Base-by-base conservation (phyloP, 2,888 invertebrate species). In the Callimorpha dominula region DNA sequence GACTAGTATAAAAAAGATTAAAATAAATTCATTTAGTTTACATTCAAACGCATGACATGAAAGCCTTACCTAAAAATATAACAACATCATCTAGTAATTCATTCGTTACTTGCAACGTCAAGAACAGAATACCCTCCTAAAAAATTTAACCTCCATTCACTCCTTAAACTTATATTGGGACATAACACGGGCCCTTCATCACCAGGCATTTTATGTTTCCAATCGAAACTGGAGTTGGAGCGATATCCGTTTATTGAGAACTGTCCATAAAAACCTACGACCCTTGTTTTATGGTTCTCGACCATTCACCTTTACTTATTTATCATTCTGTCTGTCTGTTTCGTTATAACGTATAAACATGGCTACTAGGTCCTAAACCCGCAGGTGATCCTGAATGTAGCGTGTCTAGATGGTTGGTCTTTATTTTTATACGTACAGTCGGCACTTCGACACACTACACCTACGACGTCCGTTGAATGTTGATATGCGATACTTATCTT, bases 241-340 rank as follows among this genome's bases (percentile, higher is more conserved):
- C 77, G 78, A 79, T 84, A 67, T 72, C 69, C 77, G 77, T 83
- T 84, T 82, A 82, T 82, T 71, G 78, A 74, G 65, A 80, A 75
- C 71, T 81, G 73, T 76, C 76, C 73, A 78, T 82, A 84, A 83
- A 84, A 84, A 78, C 69, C 17, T 80, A 80, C 72, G 75, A 80
- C 78, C 78, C 67, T 68, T 68, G n/a, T 78, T 81, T 83, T 82
- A 82, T 43, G 68, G 54, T 50, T 50, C 52, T 57, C 54, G 54
- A 70, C 54, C 70, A 57, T 65, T 71, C n/a, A 17, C 20, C 17
- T 65, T 31, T 66, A 7, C 11, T 20, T 57, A 1, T n/a, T 62
- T 50, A 42, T 50, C 31, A 57, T 65, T 65, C 17, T 65, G 65
- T 57, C 40, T 65, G 65, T 65, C 31, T 49, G 65, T 64, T 4